These are phyloP conservation scores for Drepana arcuata DNA, from an alignment of 1,140 invertebrate genomes.

Conservation along the genomic window DNA sequence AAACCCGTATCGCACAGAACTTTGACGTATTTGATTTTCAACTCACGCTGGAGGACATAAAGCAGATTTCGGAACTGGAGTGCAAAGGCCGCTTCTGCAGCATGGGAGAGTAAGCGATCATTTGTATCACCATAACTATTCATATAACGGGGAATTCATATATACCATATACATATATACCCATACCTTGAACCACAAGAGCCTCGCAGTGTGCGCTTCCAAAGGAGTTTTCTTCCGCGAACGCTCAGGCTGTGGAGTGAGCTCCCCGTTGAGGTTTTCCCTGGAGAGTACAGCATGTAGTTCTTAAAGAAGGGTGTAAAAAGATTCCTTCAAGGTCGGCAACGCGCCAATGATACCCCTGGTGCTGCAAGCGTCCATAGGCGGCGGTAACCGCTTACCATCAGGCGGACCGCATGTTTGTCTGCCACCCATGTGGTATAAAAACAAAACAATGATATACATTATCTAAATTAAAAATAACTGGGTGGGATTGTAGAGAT, in stretches of 20 bases:
- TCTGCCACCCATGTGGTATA: too few relatives aligned
- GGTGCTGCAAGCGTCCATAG: too few relatives aligned
- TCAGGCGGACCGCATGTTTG: too few relatives aligned
- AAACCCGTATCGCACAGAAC: slow-evolving; percentile 78
- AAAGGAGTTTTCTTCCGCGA: not conserved
- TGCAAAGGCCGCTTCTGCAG: slow-evolving; percentile 51
- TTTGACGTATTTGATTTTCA: slow-evolving; percentile 81
- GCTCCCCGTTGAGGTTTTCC: not conserved
- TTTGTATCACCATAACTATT: not conserved
- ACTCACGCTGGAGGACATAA: slow-evolving; percentile 72
- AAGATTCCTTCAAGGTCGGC: too few relatives aligned
- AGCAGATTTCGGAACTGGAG: slow-evolving; percentile 55
- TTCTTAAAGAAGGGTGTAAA: too few relatives aligned
- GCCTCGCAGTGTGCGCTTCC: not conserved
- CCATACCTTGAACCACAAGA: not conserved
- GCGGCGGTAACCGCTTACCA: too few relatives aligned
- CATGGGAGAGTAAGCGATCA: slow-evolving; percentile 38
- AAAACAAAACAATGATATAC: too few relatives aligned
- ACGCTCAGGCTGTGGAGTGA: not conserved
- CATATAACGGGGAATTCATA: not conserved
- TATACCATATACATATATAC: not conserved
- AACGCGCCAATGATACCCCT: too few relatives aligned
- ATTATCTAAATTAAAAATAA: too few relatives aligned
- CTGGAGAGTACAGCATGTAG: not conserved
- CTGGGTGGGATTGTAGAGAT: too few relatives aligned